Evolutionary conservation across 1,140 invertebrate species (phyloP).

Genomic region (Drosophila ficusphila): DNA sequence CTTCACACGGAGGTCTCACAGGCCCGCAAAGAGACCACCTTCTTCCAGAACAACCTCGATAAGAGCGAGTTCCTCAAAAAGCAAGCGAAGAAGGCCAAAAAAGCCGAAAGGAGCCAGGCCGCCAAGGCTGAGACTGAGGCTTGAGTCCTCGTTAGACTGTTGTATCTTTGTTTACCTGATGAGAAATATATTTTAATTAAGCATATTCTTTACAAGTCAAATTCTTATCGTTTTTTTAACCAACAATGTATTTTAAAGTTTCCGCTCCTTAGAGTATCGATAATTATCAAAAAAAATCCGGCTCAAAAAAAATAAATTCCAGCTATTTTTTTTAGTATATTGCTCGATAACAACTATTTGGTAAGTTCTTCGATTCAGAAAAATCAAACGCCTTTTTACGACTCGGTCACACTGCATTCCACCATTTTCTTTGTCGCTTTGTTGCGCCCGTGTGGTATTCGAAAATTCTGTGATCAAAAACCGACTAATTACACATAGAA

Average conservation of each 20-base stretch:
- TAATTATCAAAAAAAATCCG: too few relatives aligned
- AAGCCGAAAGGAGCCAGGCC: slow-evolving; percentile 1
- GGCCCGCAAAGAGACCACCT: slow-evolving; percentile 94
- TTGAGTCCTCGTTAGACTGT: background rate
- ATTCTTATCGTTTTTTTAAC: background rate
- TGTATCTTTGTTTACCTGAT: slow-evolving; percentile 8
- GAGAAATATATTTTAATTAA: slow-evolving; percentile 16
- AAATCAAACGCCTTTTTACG: background rate
- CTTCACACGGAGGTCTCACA: slow-evolving; percentile 94
- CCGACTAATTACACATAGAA: slow-evolving; percentile 63
- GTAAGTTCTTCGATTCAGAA: too few relatives aligned
- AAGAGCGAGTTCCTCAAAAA: slow-evolving; percentile 89
- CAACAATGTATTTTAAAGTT: background rate
- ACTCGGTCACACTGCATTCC: slow-evolving; percentile 17
- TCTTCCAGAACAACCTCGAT: slow-evolving; percentile 93
- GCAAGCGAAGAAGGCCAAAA: slow-evolving; percentile 57
- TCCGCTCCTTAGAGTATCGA: too few relatives aligned
- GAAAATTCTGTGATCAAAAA: slow-evolving; percentile 76
- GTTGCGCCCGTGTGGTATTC: slow-evolving; percentile 61
- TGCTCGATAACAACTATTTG: too few relatives aligned
- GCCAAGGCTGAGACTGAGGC: background rate
- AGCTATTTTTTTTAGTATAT: too few relatives aligned
- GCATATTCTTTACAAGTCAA: background rate
- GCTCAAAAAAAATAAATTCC: too few relatives aligned
- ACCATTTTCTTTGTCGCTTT: slow-evolving; percentile 78